phyloP scores from a whole-genome alignment of 2,888 invertebrate genomes.

The Alloscopus bannaensis region DNA sequence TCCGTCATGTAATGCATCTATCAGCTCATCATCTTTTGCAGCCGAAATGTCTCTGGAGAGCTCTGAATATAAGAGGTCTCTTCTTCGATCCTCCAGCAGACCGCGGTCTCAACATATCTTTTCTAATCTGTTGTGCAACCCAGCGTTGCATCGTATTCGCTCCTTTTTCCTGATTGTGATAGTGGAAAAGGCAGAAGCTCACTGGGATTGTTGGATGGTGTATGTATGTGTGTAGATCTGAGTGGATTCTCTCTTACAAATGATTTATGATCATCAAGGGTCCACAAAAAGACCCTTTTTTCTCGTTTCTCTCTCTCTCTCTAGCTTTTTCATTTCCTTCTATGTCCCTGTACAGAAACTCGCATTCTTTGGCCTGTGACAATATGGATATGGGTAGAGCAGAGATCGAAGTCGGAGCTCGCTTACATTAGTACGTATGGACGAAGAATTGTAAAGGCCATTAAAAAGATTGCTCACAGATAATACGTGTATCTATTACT shows the following conservation, averaged over 20 bases:
- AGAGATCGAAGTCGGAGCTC: no score
- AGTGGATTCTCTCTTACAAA: slow-evolving; percentile 38
- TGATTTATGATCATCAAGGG: slow-evolving; percentile 73
- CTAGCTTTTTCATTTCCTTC: no score
- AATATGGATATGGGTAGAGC: slow-evolving; percentile 28
- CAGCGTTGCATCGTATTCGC: no score
- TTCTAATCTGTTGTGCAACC: slow-evolving; percentile 48
- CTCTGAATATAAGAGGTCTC: no score
- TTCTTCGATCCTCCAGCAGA: no score
- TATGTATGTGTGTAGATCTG: no score
- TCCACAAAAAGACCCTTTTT: slow-evolving; percentile 68
- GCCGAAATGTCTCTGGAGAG: slow-evolving; percentile 63
- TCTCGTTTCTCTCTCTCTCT: slow-evolving; percentile 36
- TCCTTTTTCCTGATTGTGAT: no score
- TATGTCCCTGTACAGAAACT: slow-evolving; percentile 52
- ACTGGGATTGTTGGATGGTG: no score
- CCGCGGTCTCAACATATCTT: no score
- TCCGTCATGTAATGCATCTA: no score
- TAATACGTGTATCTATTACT: slow-evolving; percentile 60
- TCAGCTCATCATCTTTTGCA: slow-evolving; percentile 62
- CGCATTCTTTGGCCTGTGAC: slow-evolving; percentile 38
- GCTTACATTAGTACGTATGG: not conserved
- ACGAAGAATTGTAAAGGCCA: slow-evolving; percentile 49
- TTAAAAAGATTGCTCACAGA: slow-evolving; percentile 61
- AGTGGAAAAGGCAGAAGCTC: slow-evolving; percentile 13